These are phyloP conservation scores for Pterostichus madidus DNA, from an alignment of 2,888 invertebrate genomes.

Conservation along the genomic window DNA sequence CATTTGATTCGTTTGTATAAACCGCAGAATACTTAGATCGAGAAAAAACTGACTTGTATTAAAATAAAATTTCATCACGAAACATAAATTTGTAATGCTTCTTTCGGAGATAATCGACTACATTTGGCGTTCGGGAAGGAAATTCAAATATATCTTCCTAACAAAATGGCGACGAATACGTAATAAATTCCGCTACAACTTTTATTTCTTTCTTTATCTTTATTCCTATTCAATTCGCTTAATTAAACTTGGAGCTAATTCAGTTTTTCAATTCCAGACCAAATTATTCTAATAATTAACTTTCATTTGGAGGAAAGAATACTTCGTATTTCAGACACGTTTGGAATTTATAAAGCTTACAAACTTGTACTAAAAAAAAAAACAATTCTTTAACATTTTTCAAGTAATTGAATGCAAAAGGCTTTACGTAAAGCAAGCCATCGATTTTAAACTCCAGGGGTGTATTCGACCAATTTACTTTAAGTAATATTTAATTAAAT, in stretches of 20 bases:
- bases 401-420: constrained; percentile 31
- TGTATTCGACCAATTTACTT: constrained; percentile 10
- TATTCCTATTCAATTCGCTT: constrained; percentile 52
- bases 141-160: constrained; percentile 8
- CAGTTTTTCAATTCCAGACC: constrained; percentile 48
- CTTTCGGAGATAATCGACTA: constrained; percentile 29
- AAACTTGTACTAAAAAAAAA: constrained; percentile 18
- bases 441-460: constrained; percentile 24
- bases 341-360: constrained; percentile 43
- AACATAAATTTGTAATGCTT: constrained; percentile 32
- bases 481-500: constrained; percentile 29
- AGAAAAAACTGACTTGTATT: background rate
- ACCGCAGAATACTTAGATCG: constrained; percentile 17
- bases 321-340: constrained; percentile 34
- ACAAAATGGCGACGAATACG: constrained; percentile 25
- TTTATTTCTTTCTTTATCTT: constrained; percentile 53
- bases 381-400: constrained; percentile 20
- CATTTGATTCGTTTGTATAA: background rate
- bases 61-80: constrained; percentile 39
- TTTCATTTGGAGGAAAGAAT: constrained; percentile 43
- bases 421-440: constrained; percentile 27
- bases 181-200: constrained; percentile 48
- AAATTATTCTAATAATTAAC: constrained; percentile 58
- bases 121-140: constrained; percentile 43
- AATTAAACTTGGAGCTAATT: constrained; percentile 51